Percentiles rank a stretch among this genome's conserved stretches.
Evolutionary conservation across 2,797 vertebrate species (phyloP).

Genomic region (Microhierax caerulescens): DNA sequence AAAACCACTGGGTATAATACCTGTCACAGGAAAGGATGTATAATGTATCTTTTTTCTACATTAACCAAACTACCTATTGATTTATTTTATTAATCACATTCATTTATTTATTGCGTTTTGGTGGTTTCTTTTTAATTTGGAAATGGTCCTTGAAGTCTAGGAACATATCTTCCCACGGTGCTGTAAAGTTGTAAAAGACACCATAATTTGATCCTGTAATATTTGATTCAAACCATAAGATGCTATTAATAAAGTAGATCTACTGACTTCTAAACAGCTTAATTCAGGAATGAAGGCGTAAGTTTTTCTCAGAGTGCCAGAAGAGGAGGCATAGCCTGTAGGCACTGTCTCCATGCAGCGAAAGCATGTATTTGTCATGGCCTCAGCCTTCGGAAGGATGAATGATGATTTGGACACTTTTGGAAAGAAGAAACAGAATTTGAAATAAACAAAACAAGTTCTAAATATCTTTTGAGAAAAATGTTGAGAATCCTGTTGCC

Average conservation of each 20-base stretch:
- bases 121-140: background rate
- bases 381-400: background rate
- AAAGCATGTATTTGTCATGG: background rate
- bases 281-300: background rate
- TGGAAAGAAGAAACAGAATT: constrained; percentile 3
- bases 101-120: background rate
- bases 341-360: background rate
- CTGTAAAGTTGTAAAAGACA: background rate
- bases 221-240: background rate
- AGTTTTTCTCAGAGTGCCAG: background rate
- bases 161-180: background rate
- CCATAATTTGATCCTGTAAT: background rate
- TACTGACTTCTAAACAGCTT: background rate
- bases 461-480: background rate
- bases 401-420: background rate
- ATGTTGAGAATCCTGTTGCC: background rate
- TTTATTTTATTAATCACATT: background rate
- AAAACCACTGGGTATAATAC: background rate
- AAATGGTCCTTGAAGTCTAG: background rate
- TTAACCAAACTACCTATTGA: background rate
- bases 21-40: background rate
- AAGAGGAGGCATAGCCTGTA: background rate
- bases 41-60: background rate
- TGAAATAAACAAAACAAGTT: background rate
- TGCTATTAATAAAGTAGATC: background rate